phyloP scores from a whole-genome alignment of 2,888 invertebrate species.

The Cephalotes varians region DNA sequence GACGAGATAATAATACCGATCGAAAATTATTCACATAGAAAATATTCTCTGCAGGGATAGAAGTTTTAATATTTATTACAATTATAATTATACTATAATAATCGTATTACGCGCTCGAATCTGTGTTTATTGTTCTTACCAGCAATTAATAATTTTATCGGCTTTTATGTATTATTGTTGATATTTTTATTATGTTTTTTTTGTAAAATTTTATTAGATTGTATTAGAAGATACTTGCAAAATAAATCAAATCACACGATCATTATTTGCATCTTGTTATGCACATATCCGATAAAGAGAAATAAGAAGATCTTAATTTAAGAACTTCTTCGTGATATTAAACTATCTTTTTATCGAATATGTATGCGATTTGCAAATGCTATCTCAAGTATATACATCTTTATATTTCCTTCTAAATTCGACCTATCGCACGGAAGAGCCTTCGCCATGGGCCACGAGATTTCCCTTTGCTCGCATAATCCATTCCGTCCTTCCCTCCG shows the following conservation, averaged over 20 bases:
- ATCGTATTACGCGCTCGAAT: neutral
- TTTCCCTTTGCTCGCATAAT: slow-evolving; percentile 67
- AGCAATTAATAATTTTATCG: neutral
- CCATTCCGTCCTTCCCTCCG: slow-evolving; percentile 64
- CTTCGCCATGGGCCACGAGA: slow-evolving; percentile 32
- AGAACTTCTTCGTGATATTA: neutral
- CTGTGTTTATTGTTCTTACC: neutral
- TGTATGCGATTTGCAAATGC: slow-evolving; percentile 18
- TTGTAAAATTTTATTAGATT: neutral
- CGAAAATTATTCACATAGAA: slow-evolving; percentile 2
- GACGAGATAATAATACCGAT: slow-evolving; percentile 11
- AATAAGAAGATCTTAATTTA: neutral
- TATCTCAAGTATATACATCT: slow-evolving; percentile 8
- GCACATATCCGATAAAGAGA: neutral
- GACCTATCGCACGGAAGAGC: slow-evolving; percentile 10
- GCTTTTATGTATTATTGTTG: neutral
- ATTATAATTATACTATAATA: neutral
- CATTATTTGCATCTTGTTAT: neutral
- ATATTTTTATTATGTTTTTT: neutral
- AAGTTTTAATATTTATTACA: neutral
- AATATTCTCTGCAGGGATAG: neutral
- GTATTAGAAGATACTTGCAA: neutral
- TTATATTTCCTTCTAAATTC: slow-evolving; percentile 36
- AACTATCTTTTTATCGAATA: slow-evolving; percentile 8
- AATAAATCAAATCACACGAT: neutral